Conservation (phyloP, 2,113 vertebrate genomes). For the Eonycteris spelaea region DNA sequence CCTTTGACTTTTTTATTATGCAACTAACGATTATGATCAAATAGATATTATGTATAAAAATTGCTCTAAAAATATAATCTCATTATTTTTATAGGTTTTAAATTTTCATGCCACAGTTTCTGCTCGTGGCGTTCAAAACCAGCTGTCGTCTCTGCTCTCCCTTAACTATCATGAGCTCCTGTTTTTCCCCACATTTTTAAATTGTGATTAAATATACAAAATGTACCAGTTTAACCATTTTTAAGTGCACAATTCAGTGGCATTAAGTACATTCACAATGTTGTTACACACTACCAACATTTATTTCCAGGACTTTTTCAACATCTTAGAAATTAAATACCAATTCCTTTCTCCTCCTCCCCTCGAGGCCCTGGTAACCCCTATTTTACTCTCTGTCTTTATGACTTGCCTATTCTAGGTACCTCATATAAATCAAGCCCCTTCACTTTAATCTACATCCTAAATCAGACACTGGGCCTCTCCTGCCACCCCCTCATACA, state of each 20-base stretch:
- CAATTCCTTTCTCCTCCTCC: not conserved
- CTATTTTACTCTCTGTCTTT: not conserved
- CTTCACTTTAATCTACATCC: not conserved
- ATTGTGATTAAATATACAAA: not conserved
- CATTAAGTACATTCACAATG: not conserved
- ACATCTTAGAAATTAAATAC: not conserved
- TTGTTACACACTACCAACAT: not conserved
- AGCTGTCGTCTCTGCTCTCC: not conserved
- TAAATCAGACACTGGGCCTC: not conserved
- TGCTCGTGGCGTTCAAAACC: not conserved
- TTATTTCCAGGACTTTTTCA: not conserved
- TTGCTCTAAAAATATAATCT: constrained; percentile 21
- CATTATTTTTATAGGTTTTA: constrained; percentile 24
- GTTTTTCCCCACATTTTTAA: not conserved
- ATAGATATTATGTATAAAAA: not conserved
- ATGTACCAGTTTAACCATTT: not conserved
- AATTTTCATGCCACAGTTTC: constrained; percentile 5
- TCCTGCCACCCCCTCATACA: not conserved
- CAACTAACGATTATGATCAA: constrained; percentile 28
- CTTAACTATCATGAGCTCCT: not conserved
- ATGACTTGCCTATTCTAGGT: not conserved
- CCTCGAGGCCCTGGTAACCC: not conserved
- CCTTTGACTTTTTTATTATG: constrained; percentile 29
- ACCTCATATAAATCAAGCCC: not conserved
- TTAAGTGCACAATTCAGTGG: not conserved